A percentile compares a stretch with the other conserved stretches of the same genome.
These are phyloP conservation scores for Exaiptasia diaphana DNA, from an alignment of 64 coral and sea anemone genomes.

Conservation along the genomic window DNA sequence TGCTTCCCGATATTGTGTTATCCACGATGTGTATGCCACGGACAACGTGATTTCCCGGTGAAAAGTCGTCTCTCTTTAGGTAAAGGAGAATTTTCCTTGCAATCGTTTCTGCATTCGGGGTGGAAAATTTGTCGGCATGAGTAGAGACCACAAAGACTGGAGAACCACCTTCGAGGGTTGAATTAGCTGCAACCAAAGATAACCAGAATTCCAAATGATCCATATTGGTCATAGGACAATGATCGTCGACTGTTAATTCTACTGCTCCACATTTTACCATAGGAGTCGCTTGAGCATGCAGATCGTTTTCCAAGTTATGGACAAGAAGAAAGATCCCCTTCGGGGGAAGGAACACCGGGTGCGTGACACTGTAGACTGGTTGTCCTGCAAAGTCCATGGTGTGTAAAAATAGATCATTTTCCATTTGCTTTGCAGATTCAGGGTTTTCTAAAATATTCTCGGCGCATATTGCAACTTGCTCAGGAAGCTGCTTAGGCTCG, in stretches of 20 bases:
- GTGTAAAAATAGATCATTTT: background rate
- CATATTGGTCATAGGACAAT: background rate
- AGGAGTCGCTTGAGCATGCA: background rate
- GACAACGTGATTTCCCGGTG: background rate
- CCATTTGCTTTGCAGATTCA: background rate
- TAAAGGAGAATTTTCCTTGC: background rate
- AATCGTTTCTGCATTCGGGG: background rate
- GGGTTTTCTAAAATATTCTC: background rate
- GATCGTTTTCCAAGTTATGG: background rate
- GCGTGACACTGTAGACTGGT: background rate
- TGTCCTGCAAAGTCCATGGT: constrained; percentile 1
- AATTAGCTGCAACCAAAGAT: background rate
- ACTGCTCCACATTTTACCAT: background rate
- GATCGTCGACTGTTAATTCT: background rate
- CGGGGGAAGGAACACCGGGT: background rate
- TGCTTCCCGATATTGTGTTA: background rate
- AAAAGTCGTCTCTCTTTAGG: background rate
- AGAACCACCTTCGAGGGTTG: background rate
- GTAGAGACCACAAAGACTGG: constrained; percentile 1
- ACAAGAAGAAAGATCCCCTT: background rate
- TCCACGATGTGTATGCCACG: background rate
- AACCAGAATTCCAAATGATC: constrained; percentile 3
- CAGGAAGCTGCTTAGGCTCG: background rate
- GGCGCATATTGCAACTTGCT: background rate
- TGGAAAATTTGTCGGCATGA: background rate